Conservation (phyloP, 2,888 invertebrate genomes). For the Rotaria magnacalcarata region DNA sequence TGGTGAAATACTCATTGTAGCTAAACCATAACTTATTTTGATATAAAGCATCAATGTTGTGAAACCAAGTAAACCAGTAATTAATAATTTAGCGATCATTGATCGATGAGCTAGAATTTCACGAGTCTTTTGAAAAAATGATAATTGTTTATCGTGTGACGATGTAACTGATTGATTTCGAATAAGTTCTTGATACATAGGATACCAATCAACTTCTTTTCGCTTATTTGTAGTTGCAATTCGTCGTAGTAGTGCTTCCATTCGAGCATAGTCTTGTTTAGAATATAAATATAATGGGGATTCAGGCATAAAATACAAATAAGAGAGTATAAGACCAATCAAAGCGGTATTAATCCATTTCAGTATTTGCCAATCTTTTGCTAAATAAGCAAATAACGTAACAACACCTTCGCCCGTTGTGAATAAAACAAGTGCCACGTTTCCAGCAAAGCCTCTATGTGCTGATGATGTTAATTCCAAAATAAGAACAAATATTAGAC, state of each 20-base stretch:
- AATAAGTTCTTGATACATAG: background rate
- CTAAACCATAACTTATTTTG: background rate
- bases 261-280: background rate
- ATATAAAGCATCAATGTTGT: background rate
- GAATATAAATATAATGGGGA: background rate
- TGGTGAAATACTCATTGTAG: background rate
- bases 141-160: background rate
- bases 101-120: background rate
- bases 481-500: background rate
- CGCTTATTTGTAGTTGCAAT: background rate
- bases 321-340: background rate
- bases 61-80: background rate
- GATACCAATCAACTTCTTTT: background rate
- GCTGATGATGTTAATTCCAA: slow-evolving; percentile 21
- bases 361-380: background rate
- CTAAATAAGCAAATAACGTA: background rate
- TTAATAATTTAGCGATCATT: background rate
- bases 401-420: background rate
- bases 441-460: background rate
- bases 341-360: background rate
- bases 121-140: background rate
- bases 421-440: background rate
- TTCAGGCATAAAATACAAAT: slow-evolving; percentile 10
- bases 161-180: background rate
- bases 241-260: background rate